Conservation (phyloP, 2,797 vertebrate genomes). For the Tinamus major region DNA sequence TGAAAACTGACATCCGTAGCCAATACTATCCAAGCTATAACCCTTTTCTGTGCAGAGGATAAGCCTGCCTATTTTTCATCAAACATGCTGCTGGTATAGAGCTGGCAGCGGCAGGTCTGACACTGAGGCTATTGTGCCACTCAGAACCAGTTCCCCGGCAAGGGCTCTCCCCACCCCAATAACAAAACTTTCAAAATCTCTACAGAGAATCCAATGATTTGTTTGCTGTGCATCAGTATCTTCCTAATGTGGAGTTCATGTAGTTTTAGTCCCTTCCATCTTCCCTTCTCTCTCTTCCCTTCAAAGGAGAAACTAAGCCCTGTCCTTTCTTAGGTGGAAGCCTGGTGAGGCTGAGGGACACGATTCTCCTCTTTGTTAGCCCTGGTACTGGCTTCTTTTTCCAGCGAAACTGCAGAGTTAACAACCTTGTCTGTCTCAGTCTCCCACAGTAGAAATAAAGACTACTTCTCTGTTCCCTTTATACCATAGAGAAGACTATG, state of each 20-base stretch:
- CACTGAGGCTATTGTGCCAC: too few species aligned
- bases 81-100: neutral
- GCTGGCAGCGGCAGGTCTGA: neutral
- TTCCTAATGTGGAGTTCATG: neutral
- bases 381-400: neutral
- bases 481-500: neutral
- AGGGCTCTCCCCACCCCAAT: too few species aligned
- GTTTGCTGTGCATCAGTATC: neutral
- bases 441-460: neutral
- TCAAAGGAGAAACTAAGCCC: neutral
- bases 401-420: neutral
- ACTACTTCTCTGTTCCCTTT: neutral
- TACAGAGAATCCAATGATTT: neutral
- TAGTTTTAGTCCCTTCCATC: neutral
- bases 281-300: neutral
- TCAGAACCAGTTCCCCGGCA: neutral
- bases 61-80: neutral
- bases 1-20: neutral
- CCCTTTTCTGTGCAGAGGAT: neutral
- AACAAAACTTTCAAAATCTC: neutral
- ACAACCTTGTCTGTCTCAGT: neutral
- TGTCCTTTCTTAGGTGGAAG: rapidly evolving
- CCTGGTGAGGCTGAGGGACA: rapidly evolving
- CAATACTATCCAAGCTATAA: neutral
- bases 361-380: rapidly evolving